Percentiles rank a stretch among this genome's conserved stretches.
phyloP scores from a whole-genome alignment of 2,113 vertebrate genomes.

The Nicator chloris region DNA sequence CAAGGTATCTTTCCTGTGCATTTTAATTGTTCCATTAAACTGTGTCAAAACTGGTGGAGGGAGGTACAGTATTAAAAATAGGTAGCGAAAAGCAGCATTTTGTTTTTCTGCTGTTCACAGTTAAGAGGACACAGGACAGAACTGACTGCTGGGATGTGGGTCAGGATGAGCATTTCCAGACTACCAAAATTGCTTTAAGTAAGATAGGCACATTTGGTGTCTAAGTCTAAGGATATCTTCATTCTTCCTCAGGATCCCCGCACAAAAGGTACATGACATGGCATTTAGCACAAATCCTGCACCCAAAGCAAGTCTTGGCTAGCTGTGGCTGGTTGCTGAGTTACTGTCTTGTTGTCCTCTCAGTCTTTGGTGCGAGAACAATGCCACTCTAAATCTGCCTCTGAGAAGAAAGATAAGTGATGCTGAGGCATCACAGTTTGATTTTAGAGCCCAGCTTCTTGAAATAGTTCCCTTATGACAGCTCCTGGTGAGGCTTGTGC shows the following conservation, averaged over 20 bases:
- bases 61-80: neutral
- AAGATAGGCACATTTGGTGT: neutral
- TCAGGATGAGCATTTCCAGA: neutral
- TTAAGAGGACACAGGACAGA: neutral
- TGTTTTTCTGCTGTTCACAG: neutral
- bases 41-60: neutral
- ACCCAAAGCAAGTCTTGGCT: neutral
- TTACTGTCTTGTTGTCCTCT: neutral
- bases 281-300: neutral
- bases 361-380: neutral
- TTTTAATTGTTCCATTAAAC: neutral
- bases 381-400: neutral
- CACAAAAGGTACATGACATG: neutral
- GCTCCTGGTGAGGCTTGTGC: neutral
- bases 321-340: neutral
- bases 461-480: neutral
- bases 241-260: neutral
- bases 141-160: neutral
- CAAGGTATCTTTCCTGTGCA: neutral
- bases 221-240: neutral
- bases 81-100: neutral
- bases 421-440: neutral
- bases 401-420: neutral
- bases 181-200: neutral
- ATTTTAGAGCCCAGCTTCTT: conserved; percentile 16